A percentile compares a stretch with the other conserved stretches of the same genome.
phyloP scores from a whole-genome alignment of 1,140 invertebrate genomes.

The Brachionus paranguensis region DNA sequence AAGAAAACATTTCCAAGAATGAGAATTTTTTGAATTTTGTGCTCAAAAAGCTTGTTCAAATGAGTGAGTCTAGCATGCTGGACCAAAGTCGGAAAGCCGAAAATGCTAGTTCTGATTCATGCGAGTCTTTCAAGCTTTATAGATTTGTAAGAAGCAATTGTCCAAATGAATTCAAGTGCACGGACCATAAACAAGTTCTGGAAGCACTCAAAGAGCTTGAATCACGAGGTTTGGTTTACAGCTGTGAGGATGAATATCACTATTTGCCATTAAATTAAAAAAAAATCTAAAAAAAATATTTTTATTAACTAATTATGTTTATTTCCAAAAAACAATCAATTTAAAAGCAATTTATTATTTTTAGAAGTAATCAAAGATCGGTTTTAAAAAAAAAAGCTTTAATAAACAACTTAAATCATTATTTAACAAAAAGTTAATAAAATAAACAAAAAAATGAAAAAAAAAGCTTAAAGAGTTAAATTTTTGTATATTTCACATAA shows the following conservation, averaged over 20 bases:
- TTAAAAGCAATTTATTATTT: neutral
- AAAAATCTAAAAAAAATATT: neutral
- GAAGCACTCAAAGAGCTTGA: conserved; percentile 20
- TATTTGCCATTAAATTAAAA: conserved; percentile 24
- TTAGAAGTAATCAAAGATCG: conserved; percentile 4
- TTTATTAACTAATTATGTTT: neutral
- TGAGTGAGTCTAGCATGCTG: neutral
- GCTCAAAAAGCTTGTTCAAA: neutral
- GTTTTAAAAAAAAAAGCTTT: neutral
- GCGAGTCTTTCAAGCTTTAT: neutral
- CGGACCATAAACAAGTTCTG: conserved; percentile 1
- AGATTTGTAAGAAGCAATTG: conserved; percentile 19
- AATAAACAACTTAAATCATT: neutral
- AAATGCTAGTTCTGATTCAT: neutral
- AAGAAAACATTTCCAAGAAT: neutral
- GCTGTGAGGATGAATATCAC: conserved; percentile 36
- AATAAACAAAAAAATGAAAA: neutral
- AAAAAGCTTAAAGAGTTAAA: neutral
- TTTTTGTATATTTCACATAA: neutral
- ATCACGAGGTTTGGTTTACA: neutral
- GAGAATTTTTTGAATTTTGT: conserved; percentile 30
- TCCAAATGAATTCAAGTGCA: conserved; percentile 9
- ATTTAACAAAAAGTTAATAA: neutral
- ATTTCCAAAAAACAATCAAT: neutral
- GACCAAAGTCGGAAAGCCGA: neutral